Evolutionary conservation across 2,797 vertebrate genomes (phyloP).

Genomic region (Chrosomus eos): DNA sequence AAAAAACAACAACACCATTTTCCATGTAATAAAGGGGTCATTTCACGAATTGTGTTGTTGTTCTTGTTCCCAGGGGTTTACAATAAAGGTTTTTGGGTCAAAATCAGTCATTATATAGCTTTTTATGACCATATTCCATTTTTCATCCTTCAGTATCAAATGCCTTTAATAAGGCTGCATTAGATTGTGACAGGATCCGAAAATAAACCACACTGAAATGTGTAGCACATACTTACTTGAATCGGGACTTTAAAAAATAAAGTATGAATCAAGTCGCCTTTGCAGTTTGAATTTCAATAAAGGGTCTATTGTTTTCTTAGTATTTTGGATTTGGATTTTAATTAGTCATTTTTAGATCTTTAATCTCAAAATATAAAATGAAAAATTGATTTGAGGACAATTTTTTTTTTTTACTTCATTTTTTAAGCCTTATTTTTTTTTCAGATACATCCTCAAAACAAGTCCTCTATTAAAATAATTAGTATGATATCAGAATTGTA

Average conservation of each 20-base stretch:
- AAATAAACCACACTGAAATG: neutral
- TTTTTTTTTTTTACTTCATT: neutral
- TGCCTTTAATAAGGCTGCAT: neutral
- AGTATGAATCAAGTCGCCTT: neutral
- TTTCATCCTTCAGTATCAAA: neutral
- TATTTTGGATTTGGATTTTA: neutral
- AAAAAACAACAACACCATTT: conserved; percentile 14
- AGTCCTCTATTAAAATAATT: neutral
- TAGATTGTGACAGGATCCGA: neutral
- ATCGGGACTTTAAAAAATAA: neutral
- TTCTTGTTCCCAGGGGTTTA: neutral
- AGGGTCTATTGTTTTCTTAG: neutral
- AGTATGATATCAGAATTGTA: neutral
- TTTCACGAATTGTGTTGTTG: neutral
- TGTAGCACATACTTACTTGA: neutral
- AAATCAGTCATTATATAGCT: neutral
- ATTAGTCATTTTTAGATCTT: neutral
- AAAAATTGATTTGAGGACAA: neutral
- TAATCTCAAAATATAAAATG: neutral
- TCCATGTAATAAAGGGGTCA: neutral
- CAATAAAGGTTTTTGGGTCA: neutral
- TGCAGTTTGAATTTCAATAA: neutral
- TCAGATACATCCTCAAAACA: neutral
- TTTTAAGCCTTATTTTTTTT: neutral
- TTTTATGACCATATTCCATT: neutral